phyloP scores from a whole-genome alignment of 64 coral and sea anemone species.

The Exaiptasia diaphana region DNA sequence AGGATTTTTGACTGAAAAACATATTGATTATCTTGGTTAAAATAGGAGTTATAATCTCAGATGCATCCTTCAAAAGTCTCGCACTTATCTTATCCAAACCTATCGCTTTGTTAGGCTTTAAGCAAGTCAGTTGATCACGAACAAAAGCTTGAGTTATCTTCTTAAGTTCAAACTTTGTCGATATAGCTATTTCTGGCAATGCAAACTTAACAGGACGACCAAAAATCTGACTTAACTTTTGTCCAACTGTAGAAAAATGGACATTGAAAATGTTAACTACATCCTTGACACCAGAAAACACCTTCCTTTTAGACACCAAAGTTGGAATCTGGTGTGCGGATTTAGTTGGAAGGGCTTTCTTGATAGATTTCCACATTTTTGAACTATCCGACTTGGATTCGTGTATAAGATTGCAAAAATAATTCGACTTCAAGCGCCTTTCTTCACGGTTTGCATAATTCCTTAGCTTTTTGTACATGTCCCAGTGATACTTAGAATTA shows the following conservation, averaged over 20 bases:
- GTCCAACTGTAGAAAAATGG: no score
- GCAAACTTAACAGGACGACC: background rate
- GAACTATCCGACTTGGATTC: slow-evolving; percentile 25
- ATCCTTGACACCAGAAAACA: no score
- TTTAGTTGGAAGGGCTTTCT: slow-evolving; percentile 36
- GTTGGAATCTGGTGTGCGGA: background rate
- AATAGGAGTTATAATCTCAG: slow-evolving; percentile 46
- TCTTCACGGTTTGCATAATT: slow-evolving; percentile 50
- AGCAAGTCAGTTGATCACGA: background rate
- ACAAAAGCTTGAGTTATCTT: background rate
- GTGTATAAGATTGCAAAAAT: slow-evolving; percentile 30
- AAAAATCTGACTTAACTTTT: background rate
- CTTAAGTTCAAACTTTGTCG: background rate
- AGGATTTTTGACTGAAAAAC: slow-evolving; percentile 10
- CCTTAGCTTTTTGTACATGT: slow-evolving; percentile 49
- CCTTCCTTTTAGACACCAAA: no score
- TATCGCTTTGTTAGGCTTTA: slow-evolving; percentile 50
- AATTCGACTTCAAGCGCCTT: slow-evolving; percentile 36
- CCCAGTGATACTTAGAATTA: slow-evolving; percentile 51
- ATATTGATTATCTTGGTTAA: slow-evolving; percentile 41
- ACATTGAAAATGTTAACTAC: no score
- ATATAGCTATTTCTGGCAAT: background rate
- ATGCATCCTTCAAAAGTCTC: slow-evolving; percentile 49
- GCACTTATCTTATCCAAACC: slow-evolving; percentile 57
- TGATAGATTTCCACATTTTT: slow-evolving; percentile 43